Evolutionary conservation across 2,113 vertebrate species (phyloP).

Genomic region (Rhabdomys dilectus): DNA sequence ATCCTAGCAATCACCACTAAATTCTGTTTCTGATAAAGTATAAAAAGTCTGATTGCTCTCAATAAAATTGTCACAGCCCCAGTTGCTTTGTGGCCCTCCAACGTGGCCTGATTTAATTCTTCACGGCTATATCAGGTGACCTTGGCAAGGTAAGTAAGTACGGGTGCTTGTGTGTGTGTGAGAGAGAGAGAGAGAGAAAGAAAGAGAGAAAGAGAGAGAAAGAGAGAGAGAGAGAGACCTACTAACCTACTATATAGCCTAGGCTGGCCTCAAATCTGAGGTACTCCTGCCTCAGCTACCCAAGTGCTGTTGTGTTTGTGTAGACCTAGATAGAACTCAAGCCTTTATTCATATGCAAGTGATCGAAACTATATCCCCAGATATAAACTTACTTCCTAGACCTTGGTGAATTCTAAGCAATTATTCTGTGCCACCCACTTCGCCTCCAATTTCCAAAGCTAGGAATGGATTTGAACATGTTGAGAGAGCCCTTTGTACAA

Average conservation of each 20-base stretch:
- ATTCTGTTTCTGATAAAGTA: neutral
- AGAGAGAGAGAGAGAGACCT: too few species aligned
- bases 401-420: constrained; percentile 21
- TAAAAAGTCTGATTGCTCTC: neutral
- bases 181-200: neutral
- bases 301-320: neutral
- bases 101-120: neutral
- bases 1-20: neutral
- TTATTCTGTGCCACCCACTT: neutral
- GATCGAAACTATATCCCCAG: neutral
- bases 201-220: neutral
- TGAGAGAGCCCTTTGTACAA: neutral
- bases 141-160: neutral
- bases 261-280: neutral
- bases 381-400: neutral
- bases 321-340: neutral
- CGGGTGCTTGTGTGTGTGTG: neutral
- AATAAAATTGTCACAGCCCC: neutral
- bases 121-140: neutral
- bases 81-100: neutral
- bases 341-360: neutral
- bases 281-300: neutral
- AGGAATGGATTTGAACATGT: neutral
- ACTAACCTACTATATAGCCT: neutral
- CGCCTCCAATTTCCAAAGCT: neutral